These are phyloP conservation scores for Carduelis carduelis DNA, from an alignment of 2,797 vertebrate species.

Conservation along the genomic window DNA sequence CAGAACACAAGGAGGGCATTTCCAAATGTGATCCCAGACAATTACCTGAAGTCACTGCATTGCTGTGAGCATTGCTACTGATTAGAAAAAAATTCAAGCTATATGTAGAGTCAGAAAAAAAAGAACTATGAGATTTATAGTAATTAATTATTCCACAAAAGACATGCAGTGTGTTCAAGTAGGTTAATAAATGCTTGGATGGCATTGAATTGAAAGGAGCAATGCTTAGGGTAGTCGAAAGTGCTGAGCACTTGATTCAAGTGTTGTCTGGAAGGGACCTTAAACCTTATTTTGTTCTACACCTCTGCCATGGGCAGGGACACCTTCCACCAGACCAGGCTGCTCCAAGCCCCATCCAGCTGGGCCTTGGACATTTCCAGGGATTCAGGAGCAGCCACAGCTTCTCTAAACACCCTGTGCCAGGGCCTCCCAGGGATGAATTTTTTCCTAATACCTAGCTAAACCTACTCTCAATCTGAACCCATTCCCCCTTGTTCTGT, in stretches of 20 bases:
- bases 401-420: not conserved
- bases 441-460: not conserved
- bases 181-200: not conserved
- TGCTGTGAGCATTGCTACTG: not conserved
- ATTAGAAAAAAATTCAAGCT: not conserved
- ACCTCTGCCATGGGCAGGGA: not conserved
- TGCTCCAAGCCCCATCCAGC: not conserved
- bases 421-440: not conserved
- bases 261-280: not conserved
- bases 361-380: not conserved
- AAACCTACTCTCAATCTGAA: not conserved
- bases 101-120: not conserved
- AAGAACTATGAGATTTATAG: not conserved
- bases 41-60: not conserved
- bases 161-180: not conserved
- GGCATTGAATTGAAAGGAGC: not conserved
- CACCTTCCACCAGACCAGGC: fast-evolving
- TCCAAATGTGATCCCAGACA: not conserved
- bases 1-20: not conserved
- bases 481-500: not conserved
- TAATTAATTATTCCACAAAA: not conserved
- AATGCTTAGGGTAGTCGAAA: not conserved
- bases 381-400: not conserved
- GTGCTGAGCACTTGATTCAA: not conserved
- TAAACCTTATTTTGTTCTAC: fast-evolving